phyloP scores from a whole-genome alignment of 2,113 vertebrate genomes.

The Boulengeromyrus knoepffleri region DNA sequence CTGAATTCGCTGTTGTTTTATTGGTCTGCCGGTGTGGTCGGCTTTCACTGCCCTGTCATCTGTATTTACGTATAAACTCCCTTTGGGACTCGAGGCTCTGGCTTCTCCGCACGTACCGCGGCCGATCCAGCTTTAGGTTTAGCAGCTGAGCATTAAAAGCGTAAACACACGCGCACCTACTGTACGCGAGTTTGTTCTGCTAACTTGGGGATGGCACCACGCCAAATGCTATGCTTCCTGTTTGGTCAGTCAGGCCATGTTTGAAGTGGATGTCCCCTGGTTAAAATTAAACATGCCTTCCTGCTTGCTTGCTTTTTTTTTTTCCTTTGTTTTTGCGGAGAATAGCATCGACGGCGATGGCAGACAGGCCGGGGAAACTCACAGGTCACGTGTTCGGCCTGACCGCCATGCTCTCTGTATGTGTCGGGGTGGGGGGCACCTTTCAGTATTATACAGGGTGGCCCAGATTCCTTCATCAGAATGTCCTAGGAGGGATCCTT shows the following conservation, averaged over 20 bases:
- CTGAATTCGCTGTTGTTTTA: background rate
- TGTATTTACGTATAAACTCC: background rate
- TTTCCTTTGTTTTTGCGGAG: background rate
- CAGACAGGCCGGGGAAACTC: background rate
- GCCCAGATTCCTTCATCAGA: background rate
- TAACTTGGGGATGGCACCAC: background rate
- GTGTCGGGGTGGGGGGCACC: background rate
- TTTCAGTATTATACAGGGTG: background rate
- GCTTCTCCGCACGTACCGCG: background rate
- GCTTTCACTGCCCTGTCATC: background rate
- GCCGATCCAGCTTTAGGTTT: background rate
- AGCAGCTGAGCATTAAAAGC: background rate
- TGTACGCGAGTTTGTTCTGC: background rate
- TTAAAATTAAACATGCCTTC: background rate
- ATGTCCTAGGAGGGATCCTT: background rate
- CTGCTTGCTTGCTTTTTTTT: background rate
- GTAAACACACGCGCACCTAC: background rate
- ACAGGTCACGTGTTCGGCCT: background rate
- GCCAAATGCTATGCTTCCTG: background rate
- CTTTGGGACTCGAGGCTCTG: background rate
- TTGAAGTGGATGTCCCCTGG: background rate
- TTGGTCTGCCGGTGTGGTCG: background rate
- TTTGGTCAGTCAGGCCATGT: background rate
- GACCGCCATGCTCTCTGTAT: background rate
- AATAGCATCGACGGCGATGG: background rate